Base-by-base conservation (phyloP, 2,797 vertebrate genomes). In the Philypnodon macrostomus region DNA sequence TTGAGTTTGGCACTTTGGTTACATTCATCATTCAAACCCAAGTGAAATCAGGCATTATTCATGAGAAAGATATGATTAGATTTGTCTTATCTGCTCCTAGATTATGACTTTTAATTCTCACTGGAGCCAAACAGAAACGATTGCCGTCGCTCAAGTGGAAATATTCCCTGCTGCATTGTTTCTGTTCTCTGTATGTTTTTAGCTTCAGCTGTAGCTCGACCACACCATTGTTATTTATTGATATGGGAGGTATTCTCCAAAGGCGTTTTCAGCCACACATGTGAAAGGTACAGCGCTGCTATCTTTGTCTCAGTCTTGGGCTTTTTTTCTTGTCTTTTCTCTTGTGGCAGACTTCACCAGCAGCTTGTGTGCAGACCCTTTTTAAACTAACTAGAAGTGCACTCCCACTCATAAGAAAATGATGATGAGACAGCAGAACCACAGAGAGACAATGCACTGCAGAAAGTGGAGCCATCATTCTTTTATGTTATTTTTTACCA, bases 391-490 rank as follows among this genome's bases (percentile, higher is more conserved):
- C 81, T 78, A 83, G 79, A 75, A 49, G 67, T 46, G 30, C 69
- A 60, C 75, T 77, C 84, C 73, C 74, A 77, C 78, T 80, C 61
- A 37, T 44, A 70, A 72, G 72, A 70, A 85, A 80, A 83, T 79
- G 69, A 77, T 88, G 87, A 89, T 86, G 85, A 88, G 86, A 76
- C 83, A 86, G 87, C 81, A 84, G 70, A 83, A 81, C 36, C 63
- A 23, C 55, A 27, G n/a, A 18, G 63, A 53, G 78, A 80, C 70
- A 64, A 71, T 63, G 75, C 58, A 61, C 39, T 38, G 59, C 11
- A 23, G 59, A 59, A 53, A 58, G 63, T 57, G 50, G 47, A 62
- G 41, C 58, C 77, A 84, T 87, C 69, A 66, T 52, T 86, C 75
- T 82, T 67, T 81, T 78, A 75, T 58, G 59, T 48, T 59, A 65